These are phyloP conservation scores for Labeo rohita DNA, from an alignment of 2,113 vertebrate genomes.

Conservation along the genomic window DNA sequence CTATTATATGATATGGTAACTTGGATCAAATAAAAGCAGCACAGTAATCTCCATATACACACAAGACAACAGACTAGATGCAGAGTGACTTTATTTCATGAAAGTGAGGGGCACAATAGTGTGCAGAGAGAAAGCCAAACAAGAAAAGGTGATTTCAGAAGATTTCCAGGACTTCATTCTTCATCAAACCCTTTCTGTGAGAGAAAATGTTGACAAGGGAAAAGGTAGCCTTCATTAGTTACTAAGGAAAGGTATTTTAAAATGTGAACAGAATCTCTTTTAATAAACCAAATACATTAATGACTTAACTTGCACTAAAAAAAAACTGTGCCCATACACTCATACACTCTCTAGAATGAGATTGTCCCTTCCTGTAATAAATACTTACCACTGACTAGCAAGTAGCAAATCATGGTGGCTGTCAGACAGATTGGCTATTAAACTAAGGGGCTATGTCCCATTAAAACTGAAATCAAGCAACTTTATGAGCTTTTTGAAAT, in stretches of 20 bases:
- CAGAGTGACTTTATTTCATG: slow-evolving; percentile 32
- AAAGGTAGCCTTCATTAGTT: neutral
- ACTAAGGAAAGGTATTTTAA: neutral
- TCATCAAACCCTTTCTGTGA: slow-evolving; percentile 80
- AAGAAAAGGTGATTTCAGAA: slow-evolving; percentile 53
- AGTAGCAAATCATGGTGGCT: neutral
- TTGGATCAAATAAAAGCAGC: neutral
- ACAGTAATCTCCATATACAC: neutral
- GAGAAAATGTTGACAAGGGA: slow-evolving; percentile 48
- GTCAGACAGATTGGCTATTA: neutral
- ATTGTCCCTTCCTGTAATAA: neutral
- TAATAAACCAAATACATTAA: neutral
- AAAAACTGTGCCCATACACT: too few species aligned
- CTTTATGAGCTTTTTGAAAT: neutral
- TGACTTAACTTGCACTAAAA: neutral
- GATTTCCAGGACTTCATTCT: slow-evolving; percentile 72
- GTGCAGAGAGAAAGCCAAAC: neutral
- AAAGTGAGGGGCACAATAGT: neutral
- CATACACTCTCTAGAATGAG: neutral
- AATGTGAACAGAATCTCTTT: neutral
- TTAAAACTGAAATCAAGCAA: neutral
- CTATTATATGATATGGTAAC: neutral
- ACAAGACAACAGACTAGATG: slow-evolving; percentile 5
- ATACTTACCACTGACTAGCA: neutral
- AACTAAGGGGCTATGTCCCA: neutral